Conservation (phyloP, 2,797 vertebrate genomes). For the Coilia nasus region DNA sequence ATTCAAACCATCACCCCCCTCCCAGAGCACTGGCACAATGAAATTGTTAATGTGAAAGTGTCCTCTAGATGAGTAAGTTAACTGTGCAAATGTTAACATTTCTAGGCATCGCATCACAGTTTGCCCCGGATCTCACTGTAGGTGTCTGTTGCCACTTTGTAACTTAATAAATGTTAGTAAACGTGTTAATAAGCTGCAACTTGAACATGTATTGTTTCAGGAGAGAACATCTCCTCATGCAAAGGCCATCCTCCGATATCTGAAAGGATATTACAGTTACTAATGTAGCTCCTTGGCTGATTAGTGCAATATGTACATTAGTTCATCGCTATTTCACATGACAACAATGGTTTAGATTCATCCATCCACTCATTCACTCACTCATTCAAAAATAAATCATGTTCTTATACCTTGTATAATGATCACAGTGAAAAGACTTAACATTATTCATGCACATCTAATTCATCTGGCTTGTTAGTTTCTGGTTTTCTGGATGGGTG, state of each 20-base stretch:
- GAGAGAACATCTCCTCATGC: neutral
- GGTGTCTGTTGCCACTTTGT: too few relatives aligned
- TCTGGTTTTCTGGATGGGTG: neutral
- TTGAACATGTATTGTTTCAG: neutral
- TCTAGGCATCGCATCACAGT: neutral
- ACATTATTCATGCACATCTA: neutral
- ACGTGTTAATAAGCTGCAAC: neutral
- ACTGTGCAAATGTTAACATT: neutral
- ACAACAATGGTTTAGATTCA: too few relatives aligned
- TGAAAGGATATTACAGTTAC: neutral
- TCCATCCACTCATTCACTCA: too few relatives aligned
- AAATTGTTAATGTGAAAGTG: too few relatives aligned
- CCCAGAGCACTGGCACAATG: too few relatives aligned
- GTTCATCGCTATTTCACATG: neutral
- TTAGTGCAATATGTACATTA: neutral
- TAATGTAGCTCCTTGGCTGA: neutral
- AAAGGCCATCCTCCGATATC: constrained; percentile 7
- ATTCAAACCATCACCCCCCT: too few relatives aligned
- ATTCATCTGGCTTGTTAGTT: neutral
- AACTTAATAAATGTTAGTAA: neutral
- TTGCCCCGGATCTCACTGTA: neutral
- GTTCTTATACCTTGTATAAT: neutral
- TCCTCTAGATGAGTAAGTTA: neutral
- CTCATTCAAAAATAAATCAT: neutral
- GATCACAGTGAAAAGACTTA: neutral